Percentiles rank a stretch among this genome's conserved stretches.
Evolutionary conservation across 1,140 invertebrate genomes (phyloP).

Genomic region (Nylanderia fulva): DNA sequence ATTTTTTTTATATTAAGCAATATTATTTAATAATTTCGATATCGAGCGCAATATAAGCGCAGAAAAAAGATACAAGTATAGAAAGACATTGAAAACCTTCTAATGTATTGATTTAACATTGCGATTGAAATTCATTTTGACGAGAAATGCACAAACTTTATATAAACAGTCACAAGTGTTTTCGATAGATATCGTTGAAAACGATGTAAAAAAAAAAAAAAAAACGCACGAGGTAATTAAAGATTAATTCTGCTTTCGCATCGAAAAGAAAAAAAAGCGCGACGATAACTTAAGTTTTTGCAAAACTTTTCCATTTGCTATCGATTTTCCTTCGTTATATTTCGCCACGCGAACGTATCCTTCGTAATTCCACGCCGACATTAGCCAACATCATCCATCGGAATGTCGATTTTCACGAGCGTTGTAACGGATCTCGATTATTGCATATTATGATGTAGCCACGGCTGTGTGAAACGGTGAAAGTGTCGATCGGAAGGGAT

Average conservation of each 20-base stretch:
- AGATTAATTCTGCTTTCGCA: not conserved
- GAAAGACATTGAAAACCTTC: not conserved
- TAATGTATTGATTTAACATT: not conserved
- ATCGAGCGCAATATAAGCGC: not conserved
- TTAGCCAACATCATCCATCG: not conserved
- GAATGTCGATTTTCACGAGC: slow-evolving; percentile 34
- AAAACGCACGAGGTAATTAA: not conserved
- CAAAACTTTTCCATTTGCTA: not conserved
- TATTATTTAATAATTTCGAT: slow-evolving; percentile 29
- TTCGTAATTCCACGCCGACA: not conserved
- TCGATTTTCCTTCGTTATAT: not conserved
- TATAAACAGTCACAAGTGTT: not conserved
- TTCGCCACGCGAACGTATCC: not conserved
- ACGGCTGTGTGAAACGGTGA: slow-evolving; percentile 38
- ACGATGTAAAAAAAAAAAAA: not conserved
- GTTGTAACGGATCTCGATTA: slow-evolving; percentile 60
- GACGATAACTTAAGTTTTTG: not conserved
- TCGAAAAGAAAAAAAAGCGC: not conserved
- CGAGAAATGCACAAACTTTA: not conserved
- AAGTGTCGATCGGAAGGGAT: slow-evolving; percentile 28
- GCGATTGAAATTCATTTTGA: not conserved
- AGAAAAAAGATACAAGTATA: not conserved
- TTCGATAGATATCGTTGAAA: not conserved
- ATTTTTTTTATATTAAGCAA: slow-evolving; percentile 10
- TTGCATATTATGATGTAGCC: slow-evolving; percentile 34